These are phyloP conservation scores for Tanaodytes sp. DNA, from an alignment of 2,888 invertebrate genomes.

Conservation along the genomic window DNA sequence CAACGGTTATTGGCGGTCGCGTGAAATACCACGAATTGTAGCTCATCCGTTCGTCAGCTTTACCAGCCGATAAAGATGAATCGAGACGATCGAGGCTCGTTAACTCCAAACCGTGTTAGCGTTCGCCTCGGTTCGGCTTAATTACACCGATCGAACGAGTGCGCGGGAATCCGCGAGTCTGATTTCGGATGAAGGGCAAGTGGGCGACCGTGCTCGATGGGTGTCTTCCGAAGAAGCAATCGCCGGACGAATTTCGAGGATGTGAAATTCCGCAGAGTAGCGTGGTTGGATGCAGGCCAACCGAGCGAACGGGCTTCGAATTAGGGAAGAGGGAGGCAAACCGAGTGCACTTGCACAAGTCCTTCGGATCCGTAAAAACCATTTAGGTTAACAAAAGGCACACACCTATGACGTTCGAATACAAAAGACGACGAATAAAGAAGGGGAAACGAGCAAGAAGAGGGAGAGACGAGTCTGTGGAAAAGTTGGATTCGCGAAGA, in stretches of 20 bases:
- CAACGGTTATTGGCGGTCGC: no score
- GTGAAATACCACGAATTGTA: no score
- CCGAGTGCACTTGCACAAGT: constrained; percentile 20
- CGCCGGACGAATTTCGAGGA: constrained; percentile 27
- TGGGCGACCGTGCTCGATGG: constrained; percentile 9
- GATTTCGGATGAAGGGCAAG: constrained; percentile 2
- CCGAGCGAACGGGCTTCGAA: constrained; percentile 5
- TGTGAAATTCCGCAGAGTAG: constrained; percentile 22
- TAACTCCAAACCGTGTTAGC: no score
- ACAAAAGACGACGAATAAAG: constrained; percentile 2
- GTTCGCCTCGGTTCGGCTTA: no score
- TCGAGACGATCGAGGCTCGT: no score
- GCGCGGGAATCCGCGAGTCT: neutral
- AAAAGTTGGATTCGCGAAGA: no score
- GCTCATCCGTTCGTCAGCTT: no score
- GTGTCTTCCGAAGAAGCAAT: constrained; percentile 24
- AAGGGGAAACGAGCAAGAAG: neutral
- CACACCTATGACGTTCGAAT: constrained; percentile 1
- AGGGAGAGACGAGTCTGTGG: no score
- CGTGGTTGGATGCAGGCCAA: constrained; percentile 31
- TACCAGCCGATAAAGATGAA: no score
- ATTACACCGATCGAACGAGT: constrained; percentile 9
- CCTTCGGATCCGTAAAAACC: constrained; percentile 34
- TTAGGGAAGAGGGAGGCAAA: neutral
- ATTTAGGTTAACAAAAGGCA: constrained; percentile 41